phyloP scores from a whole-genome alignment of 2,888 invertebrate species.

The Stenotaenia linearis region DNA sequence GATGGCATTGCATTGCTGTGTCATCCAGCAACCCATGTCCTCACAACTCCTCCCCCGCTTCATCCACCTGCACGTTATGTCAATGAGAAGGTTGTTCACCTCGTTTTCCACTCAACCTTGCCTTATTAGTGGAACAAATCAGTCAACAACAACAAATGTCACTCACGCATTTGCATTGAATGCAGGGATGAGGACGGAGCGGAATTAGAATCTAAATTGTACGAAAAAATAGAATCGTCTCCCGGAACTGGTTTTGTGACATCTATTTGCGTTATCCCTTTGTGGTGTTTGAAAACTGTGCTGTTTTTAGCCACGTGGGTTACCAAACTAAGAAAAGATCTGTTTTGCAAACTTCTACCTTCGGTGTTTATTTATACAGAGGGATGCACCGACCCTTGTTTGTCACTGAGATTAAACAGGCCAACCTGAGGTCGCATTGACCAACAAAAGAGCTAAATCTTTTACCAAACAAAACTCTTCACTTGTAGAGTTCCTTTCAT shows the following conservation, averaged over 20 bases:
- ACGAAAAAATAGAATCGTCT: too few species aligned
- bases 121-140: not conserved
- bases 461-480: constrained; percentile 31
- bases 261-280: not conserved
- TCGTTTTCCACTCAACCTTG: not conserved
- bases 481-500: not conserved
- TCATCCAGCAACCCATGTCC: not conserved
- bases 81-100: constrained; percentile 17
- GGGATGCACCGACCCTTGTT: not conserved
- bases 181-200: too few species aligned
- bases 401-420: constrained; percentile 11
- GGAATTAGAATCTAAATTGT: too few species aligned
- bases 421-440: not conserved
- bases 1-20: not conserved
- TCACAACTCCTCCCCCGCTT: not conserved
- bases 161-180: not conserved
- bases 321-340: not conserved
- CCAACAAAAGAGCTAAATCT: constrained; percentile 17
- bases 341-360: constrained; percentile 24
- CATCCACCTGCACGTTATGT: constrained; percentile 5
- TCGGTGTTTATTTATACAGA: not conserved
- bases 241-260: too few species aligned
- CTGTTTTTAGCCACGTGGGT: constrained; percentile 15
- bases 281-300: not conserved
- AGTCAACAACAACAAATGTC: not conserved